Evolutionary conservation across 2,113 vertebrate genomes (phyloP), one percentile per base, ranked within the genome.

Genomic region (Aythya baeri): DNA sequence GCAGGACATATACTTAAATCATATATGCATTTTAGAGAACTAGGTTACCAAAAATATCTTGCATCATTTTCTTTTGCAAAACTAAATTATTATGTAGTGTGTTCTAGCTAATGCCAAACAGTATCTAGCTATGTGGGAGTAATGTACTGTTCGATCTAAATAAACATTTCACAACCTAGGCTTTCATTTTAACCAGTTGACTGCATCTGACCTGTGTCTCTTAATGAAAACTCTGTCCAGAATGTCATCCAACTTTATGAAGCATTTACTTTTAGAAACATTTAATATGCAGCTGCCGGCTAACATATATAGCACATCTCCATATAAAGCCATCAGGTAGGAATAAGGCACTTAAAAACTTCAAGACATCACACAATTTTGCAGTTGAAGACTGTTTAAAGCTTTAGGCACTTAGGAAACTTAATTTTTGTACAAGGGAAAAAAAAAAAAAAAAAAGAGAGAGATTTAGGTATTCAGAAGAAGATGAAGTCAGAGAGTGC

Each of bases 221-320:
- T 73, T 95, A 95, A 93, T 93, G 89, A 97, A 87, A 94, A 95
- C 82, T 83, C 92, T 91, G 78, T 86, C 76, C 93, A 82, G 52
- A 80, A 92, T 78, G 90, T 87, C 85, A 79, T 86, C 63, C 57
- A 93, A 63, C 80, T 43, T 87, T 89, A 57, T 91, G 58, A 67
- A 68, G 11, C 78, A 78, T 32, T 80, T 73, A 55, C 55, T 73
- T 74, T 71, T 29, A 57, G 86, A 84, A 88, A 68, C 80, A 67
- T 89, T 86, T 73, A 72, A 49, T 50, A 93, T 65, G 57, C 85
- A 94, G 49, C 38, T 91, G 27, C 41, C 83, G 75, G 41, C 82
- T 71, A 58, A 83, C 65, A 83, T 83, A 67, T 52, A 85, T 55
- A 62, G 68, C 34, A 82, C 82, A 71, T 86, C 38, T 86, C 59